A percentile compares a stretch with the other conserved stretches of the same genome.
phyloP scores from a whole-genome alignment of 2,797 vertebrate species.

The Pristis pectinata region DNA sequence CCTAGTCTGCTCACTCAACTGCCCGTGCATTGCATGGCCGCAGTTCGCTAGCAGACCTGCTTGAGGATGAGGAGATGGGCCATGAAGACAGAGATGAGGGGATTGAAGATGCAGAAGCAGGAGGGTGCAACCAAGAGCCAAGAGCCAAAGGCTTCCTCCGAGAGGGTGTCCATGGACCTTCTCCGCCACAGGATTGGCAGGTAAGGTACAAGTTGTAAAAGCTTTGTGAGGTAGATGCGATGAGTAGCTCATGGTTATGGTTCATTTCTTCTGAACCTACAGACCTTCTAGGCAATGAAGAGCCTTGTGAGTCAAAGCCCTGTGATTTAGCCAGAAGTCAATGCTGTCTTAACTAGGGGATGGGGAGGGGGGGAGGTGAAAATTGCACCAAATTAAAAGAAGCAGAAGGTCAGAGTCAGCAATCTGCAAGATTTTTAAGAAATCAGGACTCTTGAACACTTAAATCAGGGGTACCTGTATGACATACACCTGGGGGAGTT shows the following conservation, averaged over 20 bases:
- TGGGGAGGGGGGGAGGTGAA: too few relatives aligned
- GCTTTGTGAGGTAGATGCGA: background rate
- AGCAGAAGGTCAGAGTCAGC: background rate
- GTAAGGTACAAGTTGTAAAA: background rate
- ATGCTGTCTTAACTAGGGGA: background rate
- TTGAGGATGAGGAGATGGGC: background rate
- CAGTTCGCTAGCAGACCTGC: background rate
- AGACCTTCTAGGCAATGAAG: background rate
- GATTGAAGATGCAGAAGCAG: background rate
- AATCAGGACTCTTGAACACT: background rate
- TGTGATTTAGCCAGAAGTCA: background rate
- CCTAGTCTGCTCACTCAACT: background rate
- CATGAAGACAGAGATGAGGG: background rate
- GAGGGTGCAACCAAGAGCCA: background rate
- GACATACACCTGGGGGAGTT: background rate
- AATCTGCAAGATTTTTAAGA: background rate
- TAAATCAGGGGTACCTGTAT: background rate
- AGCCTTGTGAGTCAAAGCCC: background rate
- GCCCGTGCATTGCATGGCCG: too few relatives aligned
- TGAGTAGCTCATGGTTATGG: background rate
- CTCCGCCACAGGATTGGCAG: constrained; percentile 22
- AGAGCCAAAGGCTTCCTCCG: background rate
- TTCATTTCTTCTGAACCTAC: too few relatives aligned
- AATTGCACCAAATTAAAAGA: background rate
- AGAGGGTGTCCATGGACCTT: constrained; percentile 22